Evolutionary conservation across 2,888 invertebrate genomes (phyloP), one percentile per base, ranked within the genome.

Genomic region (Nineta flava): DNA sequence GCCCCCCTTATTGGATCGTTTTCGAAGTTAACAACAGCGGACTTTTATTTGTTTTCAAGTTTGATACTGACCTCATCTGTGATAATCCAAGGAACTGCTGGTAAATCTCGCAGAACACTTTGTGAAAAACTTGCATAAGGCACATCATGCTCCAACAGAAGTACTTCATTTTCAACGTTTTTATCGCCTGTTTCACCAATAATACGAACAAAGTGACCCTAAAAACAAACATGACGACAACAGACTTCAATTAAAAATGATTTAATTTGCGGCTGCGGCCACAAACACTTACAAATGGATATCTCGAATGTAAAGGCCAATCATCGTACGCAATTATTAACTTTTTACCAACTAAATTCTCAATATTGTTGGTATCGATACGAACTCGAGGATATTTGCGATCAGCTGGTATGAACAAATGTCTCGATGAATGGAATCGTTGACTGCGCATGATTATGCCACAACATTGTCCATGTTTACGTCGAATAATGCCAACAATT

Each of bases 401-500:
- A 63, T 99, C 96, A 0, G 96, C 91, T 17, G 99, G 95, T 2
- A 93, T 78, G 69, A 99, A 97, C 2, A 97, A 69, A 63, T 96
- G 95, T 17, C 86, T 74, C 0, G 75, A 73, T 0, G 78, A 76
- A 42, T 78, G 75, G 65, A 55, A 16, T 47, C 48, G 48, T 51
- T 77, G 73, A 61, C 82, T 87, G 1, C 83, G 79, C 64, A 90
- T 80, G 50, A 99, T 67, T 57, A 97, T 92, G 12, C 99, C 99
- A 69, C 97, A 99, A 66, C 96, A 97, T 62, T 95, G 96, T 40
- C 95, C 73, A 95, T 97, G 96, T 63, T 96, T 97, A 50, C 97
- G 76, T 55, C 88, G 78, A 51, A 99, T 87, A 54, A 99, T 92
- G 1, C 95, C 96, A n/a, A 99, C 93, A 49, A 94, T 76, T 56